Evolutionary conservation across 1,140 invertebrate genomes (phyloP).

Genomic region (Polypedilum pembai): DNA sequence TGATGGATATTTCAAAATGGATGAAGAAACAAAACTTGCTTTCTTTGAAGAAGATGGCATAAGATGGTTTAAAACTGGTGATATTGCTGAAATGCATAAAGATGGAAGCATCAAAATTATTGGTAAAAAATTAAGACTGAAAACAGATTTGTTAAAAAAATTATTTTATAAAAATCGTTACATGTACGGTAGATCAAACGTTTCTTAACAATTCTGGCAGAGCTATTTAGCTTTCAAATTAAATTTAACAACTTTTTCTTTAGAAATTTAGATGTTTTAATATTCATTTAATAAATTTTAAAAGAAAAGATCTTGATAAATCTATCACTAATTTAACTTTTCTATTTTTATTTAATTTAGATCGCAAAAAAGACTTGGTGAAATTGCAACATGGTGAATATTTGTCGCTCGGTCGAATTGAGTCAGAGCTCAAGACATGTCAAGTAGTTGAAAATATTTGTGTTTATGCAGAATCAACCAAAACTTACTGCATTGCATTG

Average conservation of each 20-base stretch:
- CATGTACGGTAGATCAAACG: no score
- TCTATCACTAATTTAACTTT: neutral
- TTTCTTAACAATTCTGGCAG: no score
- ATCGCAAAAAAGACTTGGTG: slow-evolving; percentile 97
- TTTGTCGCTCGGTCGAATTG: slow-evolving; percentile 86
- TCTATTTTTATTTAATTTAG: slow-evolving; percentile 45
- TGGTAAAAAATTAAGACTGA: slow-evolving; percentile 51
- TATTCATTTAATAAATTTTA: neutral
- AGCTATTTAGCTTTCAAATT: no score
- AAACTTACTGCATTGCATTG: slow-evolving; percentile 81
- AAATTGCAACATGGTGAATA: slow-evolving; percentile 97
- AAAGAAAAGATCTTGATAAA: neutral
- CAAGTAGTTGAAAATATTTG: slow-evolving; percentile 95
- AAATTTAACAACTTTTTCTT: no score
- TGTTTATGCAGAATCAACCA: slow-evolving; percentile 80
- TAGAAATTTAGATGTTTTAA: slow-evolving; percentile 29
- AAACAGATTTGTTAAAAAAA: no score
- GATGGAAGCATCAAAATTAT: slow-evolving; percentile 96
- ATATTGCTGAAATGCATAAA: slow-evolving; percentile 86
- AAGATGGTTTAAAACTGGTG: slow-evolving; percentile 91
- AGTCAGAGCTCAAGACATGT: slow-evolving; percentile 86
- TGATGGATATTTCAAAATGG: slow-evolving; percentile 88
- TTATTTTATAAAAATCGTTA: no score
- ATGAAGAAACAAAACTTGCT: slow-evolving; percentile 86
- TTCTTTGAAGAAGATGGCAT: slow-evolving; percentile 69